Conservation (phyloP, 92 coral and sea anemone genomes). For the Pocillopora grandis region DNA sequence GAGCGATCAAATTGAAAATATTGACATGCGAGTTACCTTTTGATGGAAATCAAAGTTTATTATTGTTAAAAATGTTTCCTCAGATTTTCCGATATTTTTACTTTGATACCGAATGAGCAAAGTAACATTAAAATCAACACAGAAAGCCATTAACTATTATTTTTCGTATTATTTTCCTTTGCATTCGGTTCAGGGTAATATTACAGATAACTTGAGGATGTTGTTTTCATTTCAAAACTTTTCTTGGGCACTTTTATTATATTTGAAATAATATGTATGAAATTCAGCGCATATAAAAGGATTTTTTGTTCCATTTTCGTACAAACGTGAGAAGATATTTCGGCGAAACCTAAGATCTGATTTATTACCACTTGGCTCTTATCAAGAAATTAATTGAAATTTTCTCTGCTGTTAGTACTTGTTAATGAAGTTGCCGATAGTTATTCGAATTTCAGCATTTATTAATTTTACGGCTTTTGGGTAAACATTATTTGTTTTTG, state of each 20-base stretch:
- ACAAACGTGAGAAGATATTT: background rate
- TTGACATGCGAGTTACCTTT: conserved; percentile 14
- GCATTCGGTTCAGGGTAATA: background rate
- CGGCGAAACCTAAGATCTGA: background rate
- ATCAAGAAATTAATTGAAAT: conserved; percentile 41
- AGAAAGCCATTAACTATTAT: background rate
- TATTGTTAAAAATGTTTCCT: conserved; percentile 18
- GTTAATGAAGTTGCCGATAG: conserved; percentile 40
- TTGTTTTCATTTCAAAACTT: background rate
- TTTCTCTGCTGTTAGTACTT: conserved; percentile 14
- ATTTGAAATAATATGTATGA: background rate
- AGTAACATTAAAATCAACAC: conserved; percentile 19
- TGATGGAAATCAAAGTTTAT: conserved; percentile 41
- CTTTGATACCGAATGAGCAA: conserved; percentile 29
- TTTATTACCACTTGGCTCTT: conserved; percentile 15
- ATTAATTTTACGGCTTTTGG: conserved; percentile 29
- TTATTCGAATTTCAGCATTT: conserved; percentile 28
- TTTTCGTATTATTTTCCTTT: background rate
- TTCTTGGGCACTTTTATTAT: background rate
- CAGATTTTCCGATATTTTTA: conserved; percentile 26
- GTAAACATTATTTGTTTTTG: conserved; percentile 19
- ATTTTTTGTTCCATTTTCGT: background rate
- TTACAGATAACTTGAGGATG: background rate
- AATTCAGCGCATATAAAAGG: background rate
- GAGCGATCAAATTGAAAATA: conserved; percentile 19